These are phyloP conservation scores for Papilio glaucus DNA, from an alignment of 1,140 invertebrate genomes.

Conservation along the genomic window DNA sequence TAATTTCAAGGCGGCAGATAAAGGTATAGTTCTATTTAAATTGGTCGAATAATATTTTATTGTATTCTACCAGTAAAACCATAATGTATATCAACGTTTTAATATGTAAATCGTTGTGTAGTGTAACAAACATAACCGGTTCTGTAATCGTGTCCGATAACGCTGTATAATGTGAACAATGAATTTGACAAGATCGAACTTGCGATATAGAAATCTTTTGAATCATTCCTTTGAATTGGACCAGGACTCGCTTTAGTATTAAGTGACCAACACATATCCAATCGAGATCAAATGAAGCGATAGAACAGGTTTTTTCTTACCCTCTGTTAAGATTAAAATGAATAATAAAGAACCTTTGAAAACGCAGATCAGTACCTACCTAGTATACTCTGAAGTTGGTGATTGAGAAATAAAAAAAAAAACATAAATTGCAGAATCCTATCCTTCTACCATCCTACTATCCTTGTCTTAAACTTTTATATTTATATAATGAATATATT, in stretches of 20 bases:
- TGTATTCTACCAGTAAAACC: slow-evolving; percentile 57
- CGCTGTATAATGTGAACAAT: slow-evolving; percentile 38
- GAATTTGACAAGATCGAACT: slow-evolving; percentile 30
- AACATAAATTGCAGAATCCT: too few species aligned
- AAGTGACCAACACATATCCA: slow-evolving; percentile 17
- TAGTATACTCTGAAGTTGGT: too few species aligned
- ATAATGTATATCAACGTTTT: slow-evolving; percentile 67
- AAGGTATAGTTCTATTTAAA: slow-evolving; percentile 33
- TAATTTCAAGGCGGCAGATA: background rate
- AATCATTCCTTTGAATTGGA: slow-evolving; percentile 29
- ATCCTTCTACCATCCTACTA: too few species aligned
- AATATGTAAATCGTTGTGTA: slow-evolving; percentile 57
- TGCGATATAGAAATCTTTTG: slow-evolving; percentile 30
- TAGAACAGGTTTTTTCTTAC: slow-evolving; percentile 8
- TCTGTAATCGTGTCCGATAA: slow-evolving; percentile 45
- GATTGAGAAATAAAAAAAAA: too few species aligned
- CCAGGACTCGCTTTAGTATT: slow-evolving; percentile 23
- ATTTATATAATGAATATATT: too few species aligned
- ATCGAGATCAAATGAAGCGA: slow-evolving; percentile 28
- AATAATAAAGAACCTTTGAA: too few species aligned
- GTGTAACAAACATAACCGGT: slow-evolving; percentile 38
- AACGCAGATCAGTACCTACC: too few species aligned
- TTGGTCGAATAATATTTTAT: slow-evolving; percentile 61
- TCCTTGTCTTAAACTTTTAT: too few species aligned
- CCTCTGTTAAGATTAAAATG: background rate